phyloP scores from a whole-genome alignment of 2,797 vertebrate genomes.

The Anguilla anguilla region DNA sequence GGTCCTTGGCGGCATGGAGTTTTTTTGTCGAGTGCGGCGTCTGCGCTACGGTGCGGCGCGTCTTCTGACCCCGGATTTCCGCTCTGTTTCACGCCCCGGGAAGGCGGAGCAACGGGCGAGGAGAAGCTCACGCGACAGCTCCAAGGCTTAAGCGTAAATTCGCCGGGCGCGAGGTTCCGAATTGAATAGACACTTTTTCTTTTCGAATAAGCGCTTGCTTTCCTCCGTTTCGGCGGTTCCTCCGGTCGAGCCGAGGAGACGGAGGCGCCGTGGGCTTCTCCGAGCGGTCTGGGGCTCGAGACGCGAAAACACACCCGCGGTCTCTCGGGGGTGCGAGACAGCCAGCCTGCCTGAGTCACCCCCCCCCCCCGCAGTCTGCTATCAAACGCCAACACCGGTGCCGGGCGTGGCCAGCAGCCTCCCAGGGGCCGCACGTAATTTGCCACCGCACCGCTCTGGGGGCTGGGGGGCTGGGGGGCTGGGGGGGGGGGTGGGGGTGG shows the following conservation, averaged over 20 bases:
- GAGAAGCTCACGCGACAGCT: neutral
- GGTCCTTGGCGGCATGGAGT: neutral
- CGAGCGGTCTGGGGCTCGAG: neutral
- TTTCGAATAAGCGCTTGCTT: neutral
- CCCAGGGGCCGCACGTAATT: neutral
- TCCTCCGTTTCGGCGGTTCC: neutral
- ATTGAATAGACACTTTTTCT: too few relatives aligned
- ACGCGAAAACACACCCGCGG: neutral
- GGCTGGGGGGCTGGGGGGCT: neutral
- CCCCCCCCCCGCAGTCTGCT: neutral
- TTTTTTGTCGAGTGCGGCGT: neutral
- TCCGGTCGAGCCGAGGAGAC: neutral
- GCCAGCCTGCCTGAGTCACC: neutral
- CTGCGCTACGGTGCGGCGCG: neutral
- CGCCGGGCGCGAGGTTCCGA: too few relatives aligned
- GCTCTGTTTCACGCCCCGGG: neutral
- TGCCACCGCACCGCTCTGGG: neutral
- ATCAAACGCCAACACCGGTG: neutral
- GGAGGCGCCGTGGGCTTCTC: too few relatives aligned
- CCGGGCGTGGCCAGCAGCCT: neutral
- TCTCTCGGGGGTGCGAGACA: neutral
- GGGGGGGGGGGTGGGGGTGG: neutral
- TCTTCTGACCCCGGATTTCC: neutral
- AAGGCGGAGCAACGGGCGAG: neutral
- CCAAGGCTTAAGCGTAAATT: neutral